Percentiles rank a stretch among this genome's conserved stretches.
Conservation (phyloP, 2,113 vertebrate species). For the Amblyopsis rosae region DNA sequence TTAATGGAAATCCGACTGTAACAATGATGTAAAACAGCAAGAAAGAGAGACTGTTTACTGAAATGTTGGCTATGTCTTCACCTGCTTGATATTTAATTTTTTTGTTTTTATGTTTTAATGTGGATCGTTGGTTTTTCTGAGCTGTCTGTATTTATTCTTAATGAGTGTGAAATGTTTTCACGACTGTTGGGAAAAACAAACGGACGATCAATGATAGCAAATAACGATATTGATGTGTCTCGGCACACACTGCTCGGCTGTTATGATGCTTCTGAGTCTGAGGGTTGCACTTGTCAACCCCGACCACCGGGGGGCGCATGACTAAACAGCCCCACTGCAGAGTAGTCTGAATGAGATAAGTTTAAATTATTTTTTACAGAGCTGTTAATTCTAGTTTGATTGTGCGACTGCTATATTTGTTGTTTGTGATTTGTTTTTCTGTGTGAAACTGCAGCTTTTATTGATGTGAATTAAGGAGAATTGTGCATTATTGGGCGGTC, state of each 20-base stretch:
- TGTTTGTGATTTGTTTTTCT: constrained; percentile 37
- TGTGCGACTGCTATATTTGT: constrained; percentile 41
- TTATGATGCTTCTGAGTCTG: constrained; percentile 62
- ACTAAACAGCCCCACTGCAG: constrained; percentile 46
- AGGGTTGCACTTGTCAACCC: constrained; percentile 23
- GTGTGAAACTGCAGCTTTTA: constrained; percentile 40
- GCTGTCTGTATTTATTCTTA: constrained; percentile 45
- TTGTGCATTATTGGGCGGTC: constrained; percentile 46
- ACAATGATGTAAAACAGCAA: constrained; percentile 9
- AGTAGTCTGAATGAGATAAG: constrained; percentile 60
- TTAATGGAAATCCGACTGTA: neutral
- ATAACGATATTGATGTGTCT: constrained; percentile 23
- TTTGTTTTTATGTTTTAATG: neutral
- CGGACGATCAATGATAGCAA: constrained; percentile 19
- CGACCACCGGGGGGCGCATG: constrained; percentile 51
- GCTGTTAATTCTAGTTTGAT: constrained; percentile 60
- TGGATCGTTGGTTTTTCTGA: too few species aligned
- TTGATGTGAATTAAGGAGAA: constrained; percentile 12
- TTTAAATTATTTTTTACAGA: constrained; percentile 66
- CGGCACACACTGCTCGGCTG: constrained; percentile 48
- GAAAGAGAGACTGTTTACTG: constrained; percentile 11
- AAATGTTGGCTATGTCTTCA: neutral
- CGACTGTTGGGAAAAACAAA: constrained; percentile 48
- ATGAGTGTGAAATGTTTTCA: constrained; percentile 61
- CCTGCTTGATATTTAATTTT: neutral